Evolutionary conservation across 2,113 vertebrate species (phyloP).

Genomic region (Halcyon senegalensis): DNA sequence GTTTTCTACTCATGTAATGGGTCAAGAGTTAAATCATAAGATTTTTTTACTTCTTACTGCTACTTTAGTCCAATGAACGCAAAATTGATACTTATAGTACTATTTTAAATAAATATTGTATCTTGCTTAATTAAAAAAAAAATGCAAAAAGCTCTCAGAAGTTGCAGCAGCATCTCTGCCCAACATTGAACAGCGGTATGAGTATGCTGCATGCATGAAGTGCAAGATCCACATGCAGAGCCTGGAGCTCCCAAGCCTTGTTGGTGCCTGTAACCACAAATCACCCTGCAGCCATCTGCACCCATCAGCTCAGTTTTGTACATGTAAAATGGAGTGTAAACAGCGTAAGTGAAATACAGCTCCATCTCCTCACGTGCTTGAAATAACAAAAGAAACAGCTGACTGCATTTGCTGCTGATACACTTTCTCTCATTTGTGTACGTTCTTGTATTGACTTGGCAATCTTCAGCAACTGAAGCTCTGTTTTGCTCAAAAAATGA

Average conservation of each 20-base stretch:
- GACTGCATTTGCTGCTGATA: background rate
- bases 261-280: background rate
- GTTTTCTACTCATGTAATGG: background rate
- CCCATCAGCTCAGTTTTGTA: background rate
- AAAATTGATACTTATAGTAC: background rate
- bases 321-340: background rate
- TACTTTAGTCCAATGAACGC: background rate
- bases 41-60: background rate
- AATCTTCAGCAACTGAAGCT: background rate
- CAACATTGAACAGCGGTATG: fast-evolving
- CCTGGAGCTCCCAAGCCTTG: fast-evolving
- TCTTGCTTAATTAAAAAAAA: background rate
- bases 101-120: background rate
- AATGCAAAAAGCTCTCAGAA: background rate
- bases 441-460: background rate
- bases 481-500: background rate
- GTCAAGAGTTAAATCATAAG: background rate
- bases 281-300: background rate
- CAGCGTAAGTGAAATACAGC: background rate
- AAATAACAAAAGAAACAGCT: background rate
- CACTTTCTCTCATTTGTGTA: background rate
- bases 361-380: background rate
- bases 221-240: background rate
- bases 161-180: background rate
- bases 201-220: background rate